These are phyloP conservation scores for Opisthograptis luteolata DNA, from an alignment of 2,888 invertebrate genomes.

Conservation along the genomic window DNA sequence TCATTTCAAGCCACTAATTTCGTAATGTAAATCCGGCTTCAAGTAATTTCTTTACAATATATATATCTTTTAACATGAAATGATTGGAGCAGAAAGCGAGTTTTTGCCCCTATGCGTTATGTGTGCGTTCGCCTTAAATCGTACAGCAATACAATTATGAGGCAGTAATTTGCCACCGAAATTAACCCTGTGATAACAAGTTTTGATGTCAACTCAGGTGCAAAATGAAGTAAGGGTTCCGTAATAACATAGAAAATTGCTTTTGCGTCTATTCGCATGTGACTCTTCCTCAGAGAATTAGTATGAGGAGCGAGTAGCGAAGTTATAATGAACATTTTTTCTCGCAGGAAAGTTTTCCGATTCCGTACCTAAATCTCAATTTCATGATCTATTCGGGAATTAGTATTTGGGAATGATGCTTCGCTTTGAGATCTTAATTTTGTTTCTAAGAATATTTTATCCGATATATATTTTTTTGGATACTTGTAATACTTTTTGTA, in stretches of 20 bases:
- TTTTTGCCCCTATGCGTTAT: too few relatives aligned
- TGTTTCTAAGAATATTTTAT: background rate
- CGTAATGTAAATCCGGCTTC: too few relatives aligned
- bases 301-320: constrained; percentile 38
- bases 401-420: background rate
- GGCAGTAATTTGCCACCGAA: constrained; percentile 19
- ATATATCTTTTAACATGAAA: too few relatives aligned
- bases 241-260: constrained; percentile 43
- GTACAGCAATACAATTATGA: constrained; percentile 15
- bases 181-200: constrained; percentile 27
- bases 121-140: background rate
- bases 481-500: too few relatives aligned
- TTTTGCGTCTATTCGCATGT: constrained; percentile 35
- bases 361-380: constrained; percentile 46
- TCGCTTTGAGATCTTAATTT: background rate
- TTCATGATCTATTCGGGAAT: constrained; percentile 34
- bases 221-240: constrained; percentile 37
- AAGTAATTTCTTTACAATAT: too few relatives aligned
- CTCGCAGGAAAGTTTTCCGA: constrained; percentile 53
- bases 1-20: too few relatives aligned
- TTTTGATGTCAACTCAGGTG: constrained; percentile 41
- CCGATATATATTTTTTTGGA: too few relatives aligned
- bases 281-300: constrained; percentile 38
- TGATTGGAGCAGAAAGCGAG: too few relatives aligned
- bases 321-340: constrained; percentile 60